Conservation (phyloP, 2,888 invertebrate species). For the Phanerotoma sp. region DNA sequence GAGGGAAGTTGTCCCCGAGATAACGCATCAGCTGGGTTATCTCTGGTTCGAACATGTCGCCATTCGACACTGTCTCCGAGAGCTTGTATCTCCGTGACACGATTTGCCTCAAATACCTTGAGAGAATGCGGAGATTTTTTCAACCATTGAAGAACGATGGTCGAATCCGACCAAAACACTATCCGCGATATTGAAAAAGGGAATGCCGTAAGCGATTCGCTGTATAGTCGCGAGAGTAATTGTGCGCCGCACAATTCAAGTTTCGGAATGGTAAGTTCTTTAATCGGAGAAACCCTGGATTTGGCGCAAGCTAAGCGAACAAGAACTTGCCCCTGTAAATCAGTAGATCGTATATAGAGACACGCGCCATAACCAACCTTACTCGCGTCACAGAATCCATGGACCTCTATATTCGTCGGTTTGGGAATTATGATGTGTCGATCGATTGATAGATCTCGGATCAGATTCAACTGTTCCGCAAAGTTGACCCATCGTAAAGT, state of each 20-base stretch:
- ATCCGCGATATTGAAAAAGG: conserved; percentile 1
- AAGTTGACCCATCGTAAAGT: conserved; percentile 14
- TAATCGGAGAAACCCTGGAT: conserved; percentile 40
- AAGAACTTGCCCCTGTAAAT: neutral
- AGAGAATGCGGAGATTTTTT: conserved; percentile 22
- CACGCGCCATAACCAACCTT: conserved; percentile 32
- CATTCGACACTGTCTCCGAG: conserved; percentile 18
- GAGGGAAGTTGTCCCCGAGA: conserved; percentile 19
- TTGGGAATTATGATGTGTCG: conserved; percentile 4
- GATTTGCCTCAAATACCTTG: conserved; percentile 36
- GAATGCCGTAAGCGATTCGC: conserved; percentile 8
- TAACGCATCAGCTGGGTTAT: conserved; percentile 21
- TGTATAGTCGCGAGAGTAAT: conserved; percentile 27
- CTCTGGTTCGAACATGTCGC: conserved; percentile 25
- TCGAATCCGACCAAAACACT: conserved; percentile 37
- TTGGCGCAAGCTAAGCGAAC: conserved; percentile 37
- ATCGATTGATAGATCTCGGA: conserved; percentile 18
- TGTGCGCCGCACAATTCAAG: conserved; percentile 39
- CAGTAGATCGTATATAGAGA: conserved; percentile 29
- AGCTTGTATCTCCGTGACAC: conserved; percentile 34
- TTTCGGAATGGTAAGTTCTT: conserved; percentile 34
- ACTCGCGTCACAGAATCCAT: conserved; percentile 36
- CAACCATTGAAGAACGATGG: conserved; percentile 36
- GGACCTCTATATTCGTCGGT: conserved; percentile 26
- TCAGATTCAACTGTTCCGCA: conserved; percentile 13